Evolutionary conservation across 2,113 vertebrate species (phyloP), one percentile per base, ranked within the genome.

Genomic region (Geothlypis trichas): DNA sequence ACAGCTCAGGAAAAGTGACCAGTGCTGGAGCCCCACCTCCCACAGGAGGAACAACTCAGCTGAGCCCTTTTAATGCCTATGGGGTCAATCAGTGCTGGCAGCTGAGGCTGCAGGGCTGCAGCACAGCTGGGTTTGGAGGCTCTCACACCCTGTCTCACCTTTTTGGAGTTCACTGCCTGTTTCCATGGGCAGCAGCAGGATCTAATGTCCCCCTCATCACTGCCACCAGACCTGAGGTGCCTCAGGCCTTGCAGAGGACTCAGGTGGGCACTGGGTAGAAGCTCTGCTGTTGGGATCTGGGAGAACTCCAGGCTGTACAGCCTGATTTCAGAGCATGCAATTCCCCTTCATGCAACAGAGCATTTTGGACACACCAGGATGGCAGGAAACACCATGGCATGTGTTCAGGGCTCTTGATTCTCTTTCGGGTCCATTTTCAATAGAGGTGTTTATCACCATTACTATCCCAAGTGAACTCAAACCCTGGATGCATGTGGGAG

Each of bases 281-380:
- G 14, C 22, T 69, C 27, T n/a, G 5, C 13, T 68, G 85, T 2
- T 23, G 37, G 24, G n/a, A 57, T 67, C 26, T 11, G 5, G 23
- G 42, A 89, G 47, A 63, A 79, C 24, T 44, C 82, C 35, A 37
- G 39, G 24, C 7, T 9, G 17, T 23, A 52, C 1, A 3, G 19
- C 27, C 37, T 41, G 54, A 65, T 44, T 79, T 82, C 2, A 1
- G 9, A 71, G 19, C 0, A 0, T 57, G 35, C 17, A 33, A 44
- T 54, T 87, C 13, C 20, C n/a, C 23, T 69, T 27, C 31, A 4
- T 7, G 21, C 58, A 58, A 17, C 37, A 73, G 15, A 83, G 17
- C 16, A 5, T 21, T 85, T 47, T 52, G 37, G 28, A 58, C 31
- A 30, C 22, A 41, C 13, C n/a, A 42, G 28, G 62, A 42, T 26